Base-by-base conservation (phyloP, 2,113 vertebrate species). In the Chelonoidis abingdonii region DNA sequence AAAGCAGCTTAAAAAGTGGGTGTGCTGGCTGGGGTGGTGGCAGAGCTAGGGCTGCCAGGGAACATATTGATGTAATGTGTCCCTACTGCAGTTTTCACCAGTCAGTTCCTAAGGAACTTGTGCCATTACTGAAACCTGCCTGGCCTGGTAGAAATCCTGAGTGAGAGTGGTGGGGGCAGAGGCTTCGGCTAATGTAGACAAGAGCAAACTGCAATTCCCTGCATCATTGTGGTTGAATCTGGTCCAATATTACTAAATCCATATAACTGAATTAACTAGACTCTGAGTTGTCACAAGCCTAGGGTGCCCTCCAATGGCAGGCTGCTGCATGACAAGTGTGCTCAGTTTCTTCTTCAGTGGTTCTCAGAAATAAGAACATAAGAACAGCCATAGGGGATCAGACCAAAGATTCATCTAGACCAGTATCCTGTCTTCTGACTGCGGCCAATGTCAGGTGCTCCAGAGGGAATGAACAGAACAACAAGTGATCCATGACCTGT, bases 91-190 rank as follows among this genome's bases (percentile, higher is more conserved):
- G 84, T 25, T 10, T 82, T 31, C n/a, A 75, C 3, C 86, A 35
- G 24, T 80, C 49, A 56, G 6, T 80, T 52, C 7, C 11, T 92
- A 86, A 87, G 47, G 17, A 93, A 52, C n/a, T 4, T 41, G 17
- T 56, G n/a, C 44, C 57, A 52, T 3, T 53, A 50, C 14, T 10
- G 24, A 38, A 72, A 31, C 72, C 2, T 6, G 38, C 3, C 0
- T 0, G 54, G 79, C n/a, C 56, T 16, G 11, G 16, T 2, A 2
- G 4, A 10, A 78, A 47, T 47, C 41, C 38, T 78, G 38, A 83
- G 4, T 0, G 0, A 5, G 21, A 88, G 24, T 2, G 0, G 22
- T 27, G 44, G 75, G n/a, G 16, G 5, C 31, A 29, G 19, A 47
- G 29, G 38, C 56, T 81, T 27, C 85, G 47, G 65, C 38, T 87